Evolutionary conservation across 2,888 invertebrate genomes (phyloP), one percentile per base, ranked within the genome.

Genomic region (Onchidella celtica): DNA sequence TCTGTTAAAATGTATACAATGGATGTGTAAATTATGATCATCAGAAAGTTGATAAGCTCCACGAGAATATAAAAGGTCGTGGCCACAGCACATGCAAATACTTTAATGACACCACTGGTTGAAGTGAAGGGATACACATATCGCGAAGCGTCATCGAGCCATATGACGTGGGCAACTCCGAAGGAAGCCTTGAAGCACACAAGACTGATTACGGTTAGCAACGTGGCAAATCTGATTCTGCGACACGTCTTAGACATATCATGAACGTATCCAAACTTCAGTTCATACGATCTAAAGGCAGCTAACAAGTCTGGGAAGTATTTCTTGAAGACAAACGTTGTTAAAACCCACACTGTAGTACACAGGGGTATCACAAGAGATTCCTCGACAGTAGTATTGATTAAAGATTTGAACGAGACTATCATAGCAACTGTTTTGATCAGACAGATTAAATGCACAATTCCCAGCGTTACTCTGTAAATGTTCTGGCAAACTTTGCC

Each of bases 301-400:
- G 29, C 27, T 69, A 55, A 69, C 47, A 69, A 29, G 0, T 27
- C 0, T 27, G 69, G 69, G 14, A 69, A 69, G 69, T 47, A 47
- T 27, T 69, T 69, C 17, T 69, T 29, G 27, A 27, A 69, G 1
- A 69, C 69, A n/a, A 34, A 69, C 36, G 69, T 69, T 29, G 17
- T 21, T 21, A 55, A 69, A 14, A 69, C 11, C 69, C 69, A 69
- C 27, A 69, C 69, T 17, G 55, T 21, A 3, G n/a, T 47, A 29
- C 69, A 69, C 14, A 69, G 55, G 9, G 69, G 69, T 11, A 47
- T 17, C 9, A 55, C 69, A 1, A 69, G 2, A 21, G 69, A 29
- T 69, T 69, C 69, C 29, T 69, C 69, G 21, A 69, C 69, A 27
- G 47, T 69, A 47, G 69, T 11, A 17, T 69, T 40, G 32, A 47